Evolutionary conservation across 2,888 invertebrate species (phyloP), one percentile per base, ranked within the genome.

Genomic region (Drosophila buzzatii): DNA sequence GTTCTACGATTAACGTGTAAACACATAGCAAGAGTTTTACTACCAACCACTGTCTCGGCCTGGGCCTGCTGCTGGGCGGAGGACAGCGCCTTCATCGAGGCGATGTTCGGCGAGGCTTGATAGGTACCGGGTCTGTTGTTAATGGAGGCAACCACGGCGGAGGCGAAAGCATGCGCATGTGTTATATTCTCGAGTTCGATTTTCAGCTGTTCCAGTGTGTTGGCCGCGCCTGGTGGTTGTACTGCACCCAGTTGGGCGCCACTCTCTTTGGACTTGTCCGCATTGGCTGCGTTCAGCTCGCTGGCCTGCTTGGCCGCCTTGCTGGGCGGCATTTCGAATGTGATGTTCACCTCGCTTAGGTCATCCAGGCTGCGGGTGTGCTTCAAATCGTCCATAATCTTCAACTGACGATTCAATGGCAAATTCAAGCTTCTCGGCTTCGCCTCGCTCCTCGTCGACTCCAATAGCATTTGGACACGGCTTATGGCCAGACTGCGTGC

Each of bases 161-260:
- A 88, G 7, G 91, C 85, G 56, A 91, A 81, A 2, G 89, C 94
- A 86, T 94, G 94, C 5, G 94, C 94, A 71, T 94, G 94, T 35
- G 94, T 94, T 63, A 95, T 93, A 73, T 94, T 94, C 75, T 95
- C 94, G 42, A 95, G 88, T 64, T 94, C 94, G 64, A 94, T 95
- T 89, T 95, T 94, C 4, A 95, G 87, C 76, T 94, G 94, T 73
- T 94, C 94, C 44, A 95, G 86, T 0, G 94, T 94, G 69, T 94
- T 94, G 52, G 94, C 94, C 7, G 88, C 82, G n/a, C 79, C 74
- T 10, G 85, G 47, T 7, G 71, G 71, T 67, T 82, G 88, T 12
- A 55, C 61, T 31, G 70, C 58, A 12, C 74, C 64, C 41, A 55
- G 44, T 10, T 79, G 80, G 7, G 47, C 70, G 18, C 59, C 62